A percentile compares a stretch with the other conserved stretches of the same genome.
These are phyloP conservation scores for Neuroterus valhalla DNA, from an alignment of 1,140 invertebrate genomes.

Conservation along the genomic window DNA sequence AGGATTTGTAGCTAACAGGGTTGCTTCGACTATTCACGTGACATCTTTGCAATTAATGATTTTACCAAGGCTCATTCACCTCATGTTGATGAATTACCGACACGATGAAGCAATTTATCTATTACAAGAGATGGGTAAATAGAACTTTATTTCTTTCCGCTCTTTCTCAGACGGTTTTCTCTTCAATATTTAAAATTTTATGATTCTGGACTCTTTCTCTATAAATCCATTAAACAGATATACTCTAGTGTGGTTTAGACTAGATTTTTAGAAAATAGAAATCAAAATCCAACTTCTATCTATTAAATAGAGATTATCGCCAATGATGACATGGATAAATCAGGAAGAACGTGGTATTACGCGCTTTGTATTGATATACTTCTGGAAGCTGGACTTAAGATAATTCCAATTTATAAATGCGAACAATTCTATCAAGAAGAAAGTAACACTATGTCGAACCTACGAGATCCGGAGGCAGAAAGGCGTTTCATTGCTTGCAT, in stretches of 20 bases:
- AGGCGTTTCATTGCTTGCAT: slow-evolving; percentile 67
- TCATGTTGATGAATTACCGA: slow-evolving; percentile 65
- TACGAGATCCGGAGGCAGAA: slow-evolving; percentile 63
- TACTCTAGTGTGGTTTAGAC: no score
- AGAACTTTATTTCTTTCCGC: slow-evolving; percentile 10
- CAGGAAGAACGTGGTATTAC: slow-evolving; percentile 74
- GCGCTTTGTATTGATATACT: slow-evolving; percentile 72
- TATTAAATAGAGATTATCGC: slow-evolving; percentile 65
- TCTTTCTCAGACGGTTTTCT: slow-evolving; percentile 33
- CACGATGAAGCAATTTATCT: slow-evolving; percentile 64
- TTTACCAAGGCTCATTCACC: slow-evolving; percentile 68
- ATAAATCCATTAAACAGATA: no score
- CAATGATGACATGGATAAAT: slow-evolving; percentile 70
- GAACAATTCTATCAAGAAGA: slow-evolving; percentile 68
- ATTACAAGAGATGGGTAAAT: slow-evolving; percentile 70
- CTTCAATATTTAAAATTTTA: not conserved
- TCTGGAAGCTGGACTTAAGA: slow-evolving; percentile 72
- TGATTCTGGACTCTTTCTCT: no score
- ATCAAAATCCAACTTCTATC: slow-evolving; percentile 17
- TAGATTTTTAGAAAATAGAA: slow-evolving; percentile 27
- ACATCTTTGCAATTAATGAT: slow-evolving; percentile 61
- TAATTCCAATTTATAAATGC: slow-evolving; percentile 63
- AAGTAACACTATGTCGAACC: slow-evolving; percentile 61
- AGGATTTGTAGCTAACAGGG: slow-evolving; percentile 67
- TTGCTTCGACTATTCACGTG: slow-evolving; percentile 66